Base-by-base conservation (phyloP, 1,140 invertebrate genomes). In the Cyclina sinensis region DNA sequence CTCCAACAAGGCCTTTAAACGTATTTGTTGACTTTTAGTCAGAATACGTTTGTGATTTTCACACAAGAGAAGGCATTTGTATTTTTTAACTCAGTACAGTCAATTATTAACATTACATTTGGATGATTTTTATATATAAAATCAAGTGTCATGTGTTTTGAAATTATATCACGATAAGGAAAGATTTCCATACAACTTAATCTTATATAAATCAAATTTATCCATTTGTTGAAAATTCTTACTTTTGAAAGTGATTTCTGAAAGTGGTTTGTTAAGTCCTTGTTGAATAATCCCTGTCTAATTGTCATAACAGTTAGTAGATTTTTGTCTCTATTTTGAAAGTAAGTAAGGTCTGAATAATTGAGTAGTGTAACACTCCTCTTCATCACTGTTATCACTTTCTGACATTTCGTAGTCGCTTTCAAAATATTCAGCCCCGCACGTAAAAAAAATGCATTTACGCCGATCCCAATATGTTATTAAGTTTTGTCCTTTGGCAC, bases 261-360 rank as follows among this genome's bases (percentile, higher is more conserved):
- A 78, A 78, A 78, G 39, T 43, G n/a, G 7, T 1, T 24, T n/a
- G 74, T 27, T 18, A 78, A 78, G 35, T 48, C 74, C 30, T 78
- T 78, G 27, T 78, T 78, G 7, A 78, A 48, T 78, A 78, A 78
- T 27, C 43, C 74, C 21, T 48, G 21, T 78, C 43, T 78, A n/a
- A 78, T 14, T 54, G 27, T 78, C 74, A 78, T 78, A 39, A 78
- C 2, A 12, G 21, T 51, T 54, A 48, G 35, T 32, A 78, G 24
- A 51, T 16, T 4, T 24, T 48, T 43, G 11, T 78, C 74, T n/a
- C 14, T 74, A 18, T 35, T 11, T 5, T 5, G 35, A 35, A 68
- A 2, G 27, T 68, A 9, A 9, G 18, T 68, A 46, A 21, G 70
- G 39, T 43, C 37, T 37, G 32, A 46, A 74, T 39, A 7, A 16